A percentile compares a stretch with the other conserved stretches of the same genome.
phyloP scores from a whole-genome alignment of 2,797 vertebrate species.

The Nyctibius grandis region DNA sequence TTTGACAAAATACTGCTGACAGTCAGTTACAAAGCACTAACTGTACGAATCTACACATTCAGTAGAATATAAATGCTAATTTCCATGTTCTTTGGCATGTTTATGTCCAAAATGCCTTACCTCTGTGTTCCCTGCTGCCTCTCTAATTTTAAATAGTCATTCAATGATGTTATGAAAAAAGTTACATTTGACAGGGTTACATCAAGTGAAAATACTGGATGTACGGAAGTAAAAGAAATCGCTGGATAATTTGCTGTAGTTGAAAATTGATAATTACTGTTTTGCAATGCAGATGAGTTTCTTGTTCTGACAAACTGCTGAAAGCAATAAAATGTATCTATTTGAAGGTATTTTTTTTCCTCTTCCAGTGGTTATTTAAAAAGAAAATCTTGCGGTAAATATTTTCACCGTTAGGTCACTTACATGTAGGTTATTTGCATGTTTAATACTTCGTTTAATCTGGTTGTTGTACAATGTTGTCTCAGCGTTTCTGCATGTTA shows the following conservation, averaged over 20 bases:
- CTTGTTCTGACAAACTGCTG: background rate
- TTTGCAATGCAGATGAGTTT: background rate
- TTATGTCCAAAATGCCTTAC: background rate
- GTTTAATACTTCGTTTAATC: background rate
- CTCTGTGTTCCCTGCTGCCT: background rate
- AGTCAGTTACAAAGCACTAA: background rate
- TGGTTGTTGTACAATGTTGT: background rate
- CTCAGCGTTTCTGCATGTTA: slow-evolving; percentile 92
- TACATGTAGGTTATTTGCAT: background rate
- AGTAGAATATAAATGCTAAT: background rate
- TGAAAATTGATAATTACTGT: background rate
- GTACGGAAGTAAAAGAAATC: background rate
- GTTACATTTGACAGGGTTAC: background rate
- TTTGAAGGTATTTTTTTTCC: background rate
- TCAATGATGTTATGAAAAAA: background rate
- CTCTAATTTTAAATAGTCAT: background rate
- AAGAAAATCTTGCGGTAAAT: background rate
- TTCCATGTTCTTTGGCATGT: background rate
- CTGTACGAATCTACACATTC: background rate
- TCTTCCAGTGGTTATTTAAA: background rate
- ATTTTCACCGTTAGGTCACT: background rate
- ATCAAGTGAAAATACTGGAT: background rate
- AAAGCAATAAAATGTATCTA: background rate
- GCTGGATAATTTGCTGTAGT: background rate
- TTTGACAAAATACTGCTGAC: background rate